phyloP scores from a whole-genome alignment of 2,113 vertebrate genomes.

The Apteryx mantelli region DNA sequence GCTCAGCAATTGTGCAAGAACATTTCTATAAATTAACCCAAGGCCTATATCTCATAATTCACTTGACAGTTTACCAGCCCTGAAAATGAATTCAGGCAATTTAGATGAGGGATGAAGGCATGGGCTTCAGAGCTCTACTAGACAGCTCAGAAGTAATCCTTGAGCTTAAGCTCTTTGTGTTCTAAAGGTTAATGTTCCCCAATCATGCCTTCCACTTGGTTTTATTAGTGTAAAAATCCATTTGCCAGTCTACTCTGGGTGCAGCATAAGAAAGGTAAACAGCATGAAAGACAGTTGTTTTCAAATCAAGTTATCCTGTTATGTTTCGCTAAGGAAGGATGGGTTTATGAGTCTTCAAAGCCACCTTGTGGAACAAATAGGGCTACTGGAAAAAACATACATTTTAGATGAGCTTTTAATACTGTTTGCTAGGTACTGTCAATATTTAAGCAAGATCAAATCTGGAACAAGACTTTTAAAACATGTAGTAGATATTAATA shows the following conservation, averaged over 20 bases:
- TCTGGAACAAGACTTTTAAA: neutral
- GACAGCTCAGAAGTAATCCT: conserved; percentile 47
- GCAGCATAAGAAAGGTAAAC: conserved; percentile 44
- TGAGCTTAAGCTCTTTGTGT: conserved; percentile 39
- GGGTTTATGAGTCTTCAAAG: conserved; percentile 13
- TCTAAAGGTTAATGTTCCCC: conserved; percentile 62
- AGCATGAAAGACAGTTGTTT: conserved; percentile 21
- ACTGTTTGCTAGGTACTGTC: neutral
- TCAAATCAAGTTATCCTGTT: conserved; percentile 22
- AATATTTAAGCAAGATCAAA: neutral
- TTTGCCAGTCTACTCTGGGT: neutral
- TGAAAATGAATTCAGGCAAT: conserved; percentile 66
- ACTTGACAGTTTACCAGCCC: conserved; percentile 67
- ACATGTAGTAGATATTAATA: neutral
- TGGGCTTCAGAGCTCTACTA: conserved; percentile 3
- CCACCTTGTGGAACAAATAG: neutral
- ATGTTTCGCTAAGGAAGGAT: neutral
- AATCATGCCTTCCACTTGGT: conserved; percentile 36
- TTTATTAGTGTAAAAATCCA: conserved; percentile 52
- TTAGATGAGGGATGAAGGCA: conserved; percentile 68
- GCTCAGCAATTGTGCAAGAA: neutral
- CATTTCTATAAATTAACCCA: conserved; percentile 64
- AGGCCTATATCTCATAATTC: conserved; percentile 46
- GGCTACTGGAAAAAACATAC: neutral
- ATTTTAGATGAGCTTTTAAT: neutral